Evolutionary conservation across 2,797 vertebrate genomes (phyloP).

Genomic region (Triplophysa bombifrons): DNA sequence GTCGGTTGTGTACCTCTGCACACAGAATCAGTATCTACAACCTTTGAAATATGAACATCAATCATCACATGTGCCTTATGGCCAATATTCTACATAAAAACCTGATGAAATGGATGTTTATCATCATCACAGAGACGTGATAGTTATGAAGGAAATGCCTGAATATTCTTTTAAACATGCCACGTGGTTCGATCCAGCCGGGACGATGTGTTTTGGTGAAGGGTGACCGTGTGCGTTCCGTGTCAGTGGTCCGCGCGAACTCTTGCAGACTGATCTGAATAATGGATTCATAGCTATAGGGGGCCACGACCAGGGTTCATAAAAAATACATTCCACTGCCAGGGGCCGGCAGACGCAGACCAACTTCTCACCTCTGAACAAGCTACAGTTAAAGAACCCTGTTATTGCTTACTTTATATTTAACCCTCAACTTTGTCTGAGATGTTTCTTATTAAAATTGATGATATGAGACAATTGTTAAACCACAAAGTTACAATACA

Average conservation of each 20-base stretch:
- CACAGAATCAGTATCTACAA: slow-evolving; percentile 7
- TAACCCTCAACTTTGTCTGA: neutral
- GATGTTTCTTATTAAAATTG: neutral
- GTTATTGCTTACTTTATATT: neutral
- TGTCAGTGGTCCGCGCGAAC: slow-evolving; percentile 43
- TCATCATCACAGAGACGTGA: neutral
- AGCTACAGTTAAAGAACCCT: neutral
- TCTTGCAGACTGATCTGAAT: slow-evolving; percentile 62
- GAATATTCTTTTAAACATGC: neutral
- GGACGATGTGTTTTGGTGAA: slow-evolving; percentile 14
- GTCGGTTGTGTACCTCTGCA: slow-evolving; percentile 45
- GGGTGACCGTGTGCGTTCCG: slow-evolving; percentile 26
- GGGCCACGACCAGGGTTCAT: slow-evolving; percentile 66
- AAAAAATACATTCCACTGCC: slow-evolving; percentile 70
- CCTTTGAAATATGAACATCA: slow-evolving; percentile 7
- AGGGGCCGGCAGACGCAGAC: slow-evolving; percentile 42
- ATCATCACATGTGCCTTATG: neutral
- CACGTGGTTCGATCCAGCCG: neutral
- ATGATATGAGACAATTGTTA: neutral
- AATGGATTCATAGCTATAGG: slow-evolving; percentile 65
- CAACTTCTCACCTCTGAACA: slow-evolving; percentile 28
- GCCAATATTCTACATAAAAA: neutral
- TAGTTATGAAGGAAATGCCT: neutral
- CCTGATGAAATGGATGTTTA: slow-evolving; percentile 9
- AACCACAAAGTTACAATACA: neutral